phyloP scores from a whole-genome alignment of 2,797 vertebrate genomes.

The Myotis daubentonii region DNA sequence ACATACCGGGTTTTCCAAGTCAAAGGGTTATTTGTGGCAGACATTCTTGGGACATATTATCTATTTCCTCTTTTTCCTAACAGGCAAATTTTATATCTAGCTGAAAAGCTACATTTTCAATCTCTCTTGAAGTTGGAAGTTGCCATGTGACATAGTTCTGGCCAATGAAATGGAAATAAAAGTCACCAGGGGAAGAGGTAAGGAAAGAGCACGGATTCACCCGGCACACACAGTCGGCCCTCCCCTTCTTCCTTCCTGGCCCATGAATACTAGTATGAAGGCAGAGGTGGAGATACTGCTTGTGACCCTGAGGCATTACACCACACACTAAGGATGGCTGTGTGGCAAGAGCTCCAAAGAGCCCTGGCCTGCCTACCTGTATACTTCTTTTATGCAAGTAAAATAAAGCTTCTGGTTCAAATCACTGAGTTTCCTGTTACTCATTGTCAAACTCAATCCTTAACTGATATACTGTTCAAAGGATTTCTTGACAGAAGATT shows the following conservation, averaged over 20 bases:
- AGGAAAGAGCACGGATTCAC: not conserved
- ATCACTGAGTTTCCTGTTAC: not conserved
- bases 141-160: not conserved
- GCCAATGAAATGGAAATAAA: not conserved
- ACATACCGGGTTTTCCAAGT: not conserved
- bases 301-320: not conserved
- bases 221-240: not conserved
- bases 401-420: not conserved
- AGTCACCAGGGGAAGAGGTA: not conserved
- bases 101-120: not conserved
- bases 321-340: not conserved
- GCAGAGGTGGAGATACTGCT: not conserved
- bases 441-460: not conserved
- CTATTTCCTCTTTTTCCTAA: not conserved
- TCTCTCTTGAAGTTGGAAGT: not conserved
- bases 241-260: not conserved
- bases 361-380: not conserved
- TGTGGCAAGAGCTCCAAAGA: not conserved
- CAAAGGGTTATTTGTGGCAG: not conserved
- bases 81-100: not conserved
- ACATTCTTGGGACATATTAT: not conserved
- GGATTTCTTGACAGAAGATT: not conserved
- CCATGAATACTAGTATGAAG: not conserved
- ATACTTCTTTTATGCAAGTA: not conserved
- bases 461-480: not conserved